These are phyloP conservation scores for Dascyllus trimaculatus DNA, from an alignment of 2,113 vertebrate genomes.

Conservation along the genomic window DNA sequence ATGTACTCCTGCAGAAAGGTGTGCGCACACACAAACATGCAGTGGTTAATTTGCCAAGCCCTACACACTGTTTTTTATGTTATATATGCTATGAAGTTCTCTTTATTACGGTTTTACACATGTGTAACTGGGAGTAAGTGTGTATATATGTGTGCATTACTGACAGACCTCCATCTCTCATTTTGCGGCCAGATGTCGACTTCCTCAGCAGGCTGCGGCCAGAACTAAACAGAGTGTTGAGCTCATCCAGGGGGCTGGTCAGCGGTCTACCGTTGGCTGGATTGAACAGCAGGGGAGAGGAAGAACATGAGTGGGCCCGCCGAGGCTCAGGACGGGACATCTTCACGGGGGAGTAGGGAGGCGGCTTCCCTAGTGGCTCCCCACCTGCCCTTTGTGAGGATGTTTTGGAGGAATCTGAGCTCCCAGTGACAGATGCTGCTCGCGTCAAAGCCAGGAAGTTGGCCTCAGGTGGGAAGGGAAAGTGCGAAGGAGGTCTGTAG, in stretches of 20 bases:
- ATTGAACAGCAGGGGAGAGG: constrained; percentile 89
- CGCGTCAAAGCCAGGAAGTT: constrained; percentile 80
- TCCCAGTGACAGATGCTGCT: constrained; percentile 76
- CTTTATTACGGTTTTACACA: not conserved
- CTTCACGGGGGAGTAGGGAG: constrained; percentile 89
- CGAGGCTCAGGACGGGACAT: constrained; percentile 86
- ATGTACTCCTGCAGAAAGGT: not conserved
- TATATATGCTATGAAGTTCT: not conserved
- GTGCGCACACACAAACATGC: not conserved
- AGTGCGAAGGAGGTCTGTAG: constrained; percentile 88
- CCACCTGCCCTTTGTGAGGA: constrained; percentile 79
- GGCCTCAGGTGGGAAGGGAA: constrained; percentile 89
- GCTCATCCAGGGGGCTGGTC: constrained; percentile 95
- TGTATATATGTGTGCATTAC: constrained; percentile 23
- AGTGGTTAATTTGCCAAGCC: too few species aligned
- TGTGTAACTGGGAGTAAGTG: not conserved
- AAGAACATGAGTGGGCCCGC: constrained; percentile 86
- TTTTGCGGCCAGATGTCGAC: constrained; percentile 91
- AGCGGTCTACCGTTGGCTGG: constrained; percentile 89
- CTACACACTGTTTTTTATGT: not conserved
- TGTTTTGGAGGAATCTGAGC: constrained; percentile 84
- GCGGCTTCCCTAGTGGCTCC: constrained; percentile 82
- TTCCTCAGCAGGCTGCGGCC: constrained; percentile 92
- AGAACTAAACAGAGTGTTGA: constrained; percentile 94
- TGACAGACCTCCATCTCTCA: constrained; percentile 91